Evolutionary conservation across 2,113 vertebrate species (phyloP).

Genomic region (Ctenomys sociabilis): DNA sequence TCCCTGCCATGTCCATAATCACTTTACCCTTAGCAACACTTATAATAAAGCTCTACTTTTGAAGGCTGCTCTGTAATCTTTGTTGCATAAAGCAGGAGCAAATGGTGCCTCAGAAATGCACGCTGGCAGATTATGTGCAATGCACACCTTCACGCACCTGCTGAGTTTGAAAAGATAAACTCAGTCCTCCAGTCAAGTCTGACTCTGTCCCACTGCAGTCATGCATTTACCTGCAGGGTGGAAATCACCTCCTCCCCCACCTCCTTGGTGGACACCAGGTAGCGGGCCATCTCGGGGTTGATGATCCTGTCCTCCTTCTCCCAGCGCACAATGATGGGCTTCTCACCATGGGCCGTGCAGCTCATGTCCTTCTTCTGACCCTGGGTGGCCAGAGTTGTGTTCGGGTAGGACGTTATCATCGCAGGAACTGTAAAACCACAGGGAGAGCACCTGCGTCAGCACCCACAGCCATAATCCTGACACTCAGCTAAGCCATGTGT

Average conservation of each 20-base stretch:
- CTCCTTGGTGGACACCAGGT: slow-evolving; percentile 96
- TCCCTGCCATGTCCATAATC: neutral
- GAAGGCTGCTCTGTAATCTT: neutral
- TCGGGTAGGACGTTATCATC: slow-evolving; percentile 99
- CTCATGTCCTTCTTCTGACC: slow-evolving; percentile 98
- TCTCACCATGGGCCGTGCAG: slow-evolving; percentile 96
- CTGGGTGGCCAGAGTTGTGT: slow-evolving; percentile 97
- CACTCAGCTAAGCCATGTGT: too few species aligned
- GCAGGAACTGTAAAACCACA: slow-evolving; percentile 92
- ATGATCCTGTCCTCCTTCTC: slow-evolving; percentile 99
- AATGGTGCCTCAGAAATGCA: neutral
- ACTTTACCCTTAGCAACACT: neutral
- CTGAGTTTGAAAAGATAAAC: neutral
- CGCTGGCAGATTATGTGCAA: neutral
- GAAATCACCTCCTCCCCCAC: slow-evolving; percentile 96
- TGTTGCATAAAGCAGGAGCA: neutral
- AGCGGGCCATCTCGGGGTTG: slow-evolving; percentile 97
- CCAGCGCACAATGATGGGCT: slow-evolving; percentile 99
- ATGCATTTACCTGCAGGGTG: slow-evolving; percentile 90
- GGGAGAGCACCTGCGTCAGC: neutral
- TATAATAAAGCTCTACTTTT: neutral
- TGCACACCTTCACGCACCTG: fast-evolving
- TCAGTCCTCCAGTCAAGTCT: fast-evolving
- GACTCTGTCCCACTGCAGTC: fast-evolving
- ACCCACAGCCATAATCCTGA: neutral